A percentile compares a stretch with the other conserved stretches of the same genome.
These are phyloP conservation scores for Uloborus diversus DNA, from an alignment of 1,140 invertebrate genomes.

Conservation along the genomic window DNA sequence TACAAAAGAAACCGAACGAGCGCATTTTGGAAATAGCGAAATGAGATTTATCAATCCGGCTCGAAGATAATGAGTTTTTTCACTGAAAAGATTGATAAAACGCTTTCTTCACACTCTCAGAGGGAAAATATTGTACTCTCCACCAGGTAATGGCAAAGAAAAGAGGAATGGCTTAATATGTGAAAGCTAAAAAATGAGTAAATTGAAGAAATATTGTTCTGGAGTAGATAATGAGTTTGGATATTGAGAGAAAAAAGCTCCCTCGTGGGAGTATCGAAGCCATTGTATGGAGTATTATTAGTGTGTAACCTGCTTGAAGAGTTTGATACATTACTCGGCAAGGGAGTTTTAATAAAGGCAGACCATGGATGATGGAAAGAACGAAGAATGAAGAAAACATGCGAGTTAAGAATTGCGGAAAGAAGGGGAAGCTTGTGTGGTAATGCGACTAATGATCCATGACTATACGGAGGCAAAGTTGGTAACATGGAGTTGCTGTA, in stretches of 20 bases:
- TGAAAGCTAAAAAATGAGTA: conserved; percentile 16
- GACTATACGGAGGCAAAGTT: conserved; percentile 35
- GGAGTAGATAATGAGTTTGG: conserved; percentile 41
- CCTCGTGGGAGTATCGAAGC: background rate
- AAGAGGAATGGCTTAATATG: background rate
- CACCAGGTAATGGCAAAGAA: background rate
- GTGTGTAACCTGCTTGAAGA: conserved; percentile 15
- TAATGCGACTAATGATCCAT: conserved; percentile 55
- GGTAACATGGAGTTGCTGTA: conserved; percentile 25
- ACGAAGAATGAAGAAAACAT: background rate
- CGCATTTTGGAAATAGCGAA: background rate
- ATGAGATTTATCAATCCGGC: background rate
- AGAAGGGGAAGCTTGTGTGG: conserved; percentile 34
- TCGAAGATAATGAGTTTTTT: background rate
- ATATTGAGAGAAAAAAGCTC: background rate
- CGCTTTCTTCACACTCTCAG: background rate
- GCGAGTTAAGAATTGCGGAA: conserved; percentile 36
- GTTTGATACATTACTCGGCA: conserved; percentile 49
- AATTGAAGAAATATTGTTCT: conserved; percentile 51
- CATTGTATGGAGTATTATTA: conserved; percentile 44
- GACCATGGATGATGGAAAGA: background rate
- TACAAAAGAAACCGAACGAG: background rate
- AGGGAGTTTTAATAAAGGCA: conserved; percentile 49
- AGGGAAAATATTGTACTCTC: background rate
- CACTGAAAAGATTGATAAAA: background rate